Evolutionary conservation across 2,888 invertebrate species (phyloP), one percentile per base, ranked within the genome.

Genomic region (Pardosa pseudoannulata): DNA sequence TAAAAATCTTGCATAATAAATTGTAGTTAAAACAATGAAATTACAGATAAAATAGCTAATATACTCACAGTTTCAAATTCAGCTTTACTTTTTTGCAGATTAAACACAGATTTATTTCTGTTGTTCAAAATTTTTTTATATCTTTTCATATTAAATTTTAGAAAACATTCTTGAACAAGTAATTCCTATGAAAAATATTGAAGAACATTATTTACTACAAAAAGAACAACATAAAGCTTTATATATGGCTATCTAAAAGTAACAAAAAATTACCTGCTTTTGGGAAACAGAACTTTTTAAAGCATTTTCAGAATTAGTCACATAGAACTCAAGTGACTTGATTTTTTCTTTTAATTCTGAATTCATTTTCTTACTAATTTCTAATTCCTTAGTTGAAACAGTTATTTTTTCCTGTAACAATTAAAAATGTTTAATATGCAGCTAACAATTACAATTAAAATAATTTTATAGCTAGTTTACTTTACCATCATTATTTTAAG

Each of bases 81-180:
- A 46, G 62, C 11, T 62, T 85, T 85, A 13, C 19, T 73, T 23
- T 68, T 72, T 39, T 85, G 72, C n/a, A 85, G 56, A 0, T 72
- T 78, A 73, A 75, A 72, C 11, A 85, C 83, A 28, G 73, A 78
- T 16, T 41, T 78, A 23, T 85, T 85, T 62, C 64, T 78, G 9
- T 41, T 73, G 32, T 68, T 78, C 19, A 85, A 46, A 36, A 85
- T 13, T 31, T 79, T 85, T 41, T 78, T 65, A 32, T 46, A 73
- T n/a, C 78, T 85, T 56, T 85, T 85, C 78, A 85, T 62, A 31
- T 85, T 78, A 68, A 85, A 78, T 31, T 65, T 85, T 41, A 71
- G 46, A 19, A 85, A 72, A 39, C 83, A 78, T 31, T 85, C 83
- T 73, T 85, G 78, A 16, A 85, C 78, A 50, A 85, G 78, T 23